phyloP scores from a whole-genome alignment of 2,113 vertebrate genomes.

The cat (Felis catus) region DNA sequence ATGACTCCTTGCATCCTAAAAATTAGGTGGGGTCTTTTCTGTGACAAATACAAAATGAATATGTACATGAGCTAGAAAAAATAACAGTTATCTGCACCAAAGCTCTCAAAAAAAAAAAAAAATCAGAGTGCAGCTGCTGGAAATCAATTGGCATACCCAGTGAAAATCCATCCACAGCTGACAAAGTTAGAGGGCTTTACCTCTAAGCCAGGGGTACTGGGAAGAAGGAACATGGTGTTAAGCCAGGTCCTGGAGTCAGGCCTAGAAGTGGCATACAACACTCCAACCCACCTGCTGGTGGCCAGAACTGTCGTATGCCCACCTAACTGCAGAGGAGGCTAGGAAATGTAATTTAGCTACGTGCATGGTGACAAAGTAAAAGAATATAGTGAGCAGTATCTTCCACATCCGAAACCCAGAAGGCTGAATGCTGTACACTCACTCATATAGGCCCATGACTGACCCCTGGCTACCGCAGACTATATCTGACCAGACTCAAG shows the following conservation, averaged over 20 bases:
- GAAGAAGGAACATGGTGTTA: not conserved
- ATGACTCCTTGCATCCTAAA: not conserved
- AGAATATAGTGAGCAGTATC: not conserved
- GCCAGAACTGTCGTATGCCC: not conserved
- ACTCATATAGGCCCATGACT: not conserved
- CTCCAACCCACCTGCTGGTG: not conserved
- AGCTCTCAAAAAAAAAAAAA: not conserved
- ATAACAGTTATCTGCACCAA: constrained; percentile 5
- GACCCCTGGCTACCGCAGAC: not conserved
- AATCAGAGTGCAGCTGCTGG: not conserved
- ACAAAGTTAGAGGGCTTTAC: not conserved
- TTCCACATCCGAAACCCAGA: not conserved
- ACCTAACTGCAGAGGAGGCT: not conserved
- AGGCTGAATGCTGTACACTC: not conserved
- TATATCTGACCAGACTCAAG: not conserved
- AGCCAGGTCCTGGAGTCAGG: not conserved
- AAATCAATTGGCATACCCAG: not conserved
- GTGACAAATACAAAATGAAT: not conserved
- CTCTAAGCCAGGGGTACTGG: not conserved
- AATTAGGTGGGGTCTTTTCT: not conserved
- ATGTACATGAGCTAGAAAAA: not conserved
- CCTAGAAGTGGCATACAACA: not conserved
- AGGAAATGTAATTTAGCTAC: not conserved
- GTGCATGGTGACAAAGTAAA: not conserved
- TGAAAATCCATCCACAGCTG: not conserved